Base-by-base conservation (phyloP, 2,797 vertebrate genomes). In the Hydrocynus forskahlii region DNA sequence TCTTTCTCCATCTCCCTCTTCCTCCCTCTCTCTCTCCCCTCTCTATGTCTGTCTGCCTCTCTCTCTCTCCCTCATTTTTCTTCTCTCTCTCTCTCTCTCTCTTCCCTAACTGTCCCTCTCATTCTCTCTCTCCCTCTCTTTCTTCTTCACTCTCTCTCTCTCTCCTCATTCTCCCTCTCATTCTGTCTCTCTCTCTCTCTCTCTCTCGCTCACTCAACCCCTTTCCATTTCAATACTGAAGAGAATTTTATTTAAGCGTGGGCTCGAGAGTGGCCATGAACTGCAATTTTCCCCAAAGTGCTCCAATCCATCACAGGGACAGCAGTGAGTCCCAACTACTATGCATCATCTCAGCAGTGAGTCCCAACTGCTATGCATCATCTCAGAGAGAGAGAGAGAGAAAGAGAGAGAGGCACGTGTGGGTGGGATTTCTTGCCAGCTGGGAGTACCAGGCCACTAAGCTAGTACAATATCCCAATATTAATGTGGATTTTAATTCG, bases 201-300 rank as follows among this genome's bases (percentile, higher is more conserved):
- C 77, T 69, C 67, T 70, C 57, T 45, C 54, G 69, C 77, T 43
- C 19, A 13, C 35, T 54, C 16, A 43, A 17, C 29, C 7, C 38
- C 38, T 59, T 69, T 76, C 69, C 66, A 78, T 84, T 82, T 73
- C 74, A 84, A 78, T 87, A 83, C 80, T 86, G 80, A 86, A 84
- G 80, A 84, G 78, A 83, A 62, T 86, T 67, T 86, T 86, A 86
- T 78, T 86, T 86, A 85, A 83, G 78, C 81, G 45, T 81, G 55
- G 50, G 43, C 68, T 84, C 48, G 35, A 78, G 75, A 81, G 80
- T 82, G 80, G 80, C 81, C 57, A 23, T 85, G 85, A 86, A 86
- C 85, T 75, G 81, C 81, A 83, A 83, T 86, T 86, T 86, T 83
- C 78, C 81, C 72, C 76, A 86, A 86, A 84, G 81, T 84, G 85